Conservation (phyloP, 2,888 invertebrate species). For the Nymphalis polychloros region DNA sequence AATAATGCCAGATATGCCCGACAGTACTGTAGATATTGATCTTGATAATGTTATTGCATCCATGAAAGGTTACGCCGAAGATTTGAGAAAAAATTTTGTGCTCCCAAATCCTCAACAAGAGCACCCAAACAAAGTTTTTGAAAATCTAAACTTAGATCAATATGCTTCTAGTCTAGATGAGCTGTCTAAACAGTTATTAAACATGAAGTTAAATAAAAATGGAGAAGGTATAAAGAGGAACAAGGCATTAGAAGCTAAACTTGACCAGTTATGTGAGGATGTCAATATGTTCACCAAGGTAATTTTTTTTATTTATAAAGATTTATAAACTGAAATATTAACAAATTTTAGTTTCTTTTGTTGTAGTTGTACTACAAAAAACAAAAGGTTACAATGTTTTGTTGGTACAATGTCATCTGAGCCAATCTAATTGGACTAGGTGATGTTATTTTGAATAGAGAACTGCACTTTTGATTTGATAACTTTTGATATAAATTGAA, state of each 20-base stretch:
- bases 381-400: too few species aligned
- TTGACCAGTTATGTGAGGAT: slow-evolving; percentile 61
- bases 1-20: slow-evolving; percentile 62
- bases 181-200: slow-evolving; percentile 61
- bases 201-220: slow-evolving; percentile 56
- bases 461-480: too few species aligned
- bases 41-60: slow-evolving; percentile 59
- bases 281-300: slow-evolving; percentile 70
- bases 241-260: slow-evolving; percentile 60
- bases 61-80: slow-evolving; percentile 63
- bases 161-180: slow-evolving; percentile 64
- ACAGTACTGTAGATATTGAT: slow-evolving; percentile 53
- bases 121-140: slow-evolving; percentile 42
- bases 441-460: too few species aligned
- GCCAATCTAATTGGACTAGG: too few species aligned
- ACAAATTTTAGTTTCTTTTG: too few species aligned
- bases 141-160: slow-evolving; percentile 55
- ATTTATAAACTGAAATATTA: too few species aligned
- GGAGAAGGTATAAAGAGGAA: slow-evolving; percentile 51
- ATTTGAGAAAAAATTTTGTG: slow-evolving; percentile 56
- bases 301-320: slow-evolving; percentile 6
- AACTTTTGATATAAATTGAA: too few species aligned
- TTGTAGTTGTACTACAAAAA: too few species aligned
- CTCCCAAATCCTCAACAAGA: slow-evolving; percentile 40
- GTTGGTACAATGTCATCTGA: too few species aligned